Conservation (phyloP, 2,113 vertebrate species). For the Ophiodon elongatus region DNA sequence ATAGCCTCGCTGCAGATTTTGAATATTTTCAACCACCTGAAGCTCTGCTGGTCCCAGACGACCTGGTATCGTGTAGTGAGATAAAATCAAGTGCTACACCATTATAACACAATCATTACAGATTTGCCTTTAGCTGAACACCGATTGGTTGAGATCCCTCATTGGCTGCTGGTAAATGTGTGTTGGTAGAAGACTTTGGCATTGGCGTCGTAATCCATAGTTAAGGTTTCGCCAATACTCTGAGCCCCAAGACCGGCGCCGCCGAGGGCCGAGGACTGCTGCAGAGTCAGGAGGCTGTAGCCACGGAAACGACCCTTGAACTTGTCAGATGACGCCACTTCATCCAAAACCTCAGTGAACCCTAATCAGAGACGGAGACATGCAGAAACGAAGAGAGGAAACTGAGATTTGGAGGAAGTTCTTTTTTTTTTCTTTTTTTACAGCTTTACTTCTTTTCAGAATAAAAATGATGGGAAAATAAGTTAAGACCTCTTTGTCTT, state of each 20-base stretch:
- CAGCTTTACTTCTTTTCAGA: neutral
- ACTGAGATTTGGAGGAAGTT: neutral
- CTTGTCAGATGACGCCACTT: constrained; percentile 63
- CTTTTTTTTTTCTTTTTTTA: neutral
- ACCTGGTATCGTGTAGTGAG: neutral
- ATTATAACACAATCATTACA: neutral
- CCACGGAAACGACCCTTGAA: constrained; percentile 75
- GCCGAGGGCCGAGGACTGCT: constrained; percentile 88
- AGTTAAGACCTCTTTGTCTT: neutral
- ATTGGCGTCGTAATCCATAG: constrained; percentile 84
- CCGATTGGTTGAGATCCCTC: constrained; percentile 25
- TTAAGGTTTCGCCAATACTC: constrained; percentile 74
- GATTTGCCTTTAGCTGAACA: neutral
- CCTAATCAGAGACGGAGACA: constrained; percentile 73
- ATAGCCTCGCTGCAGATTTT: neutral
- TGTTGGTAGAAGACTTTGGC: constrained; percentile 88
- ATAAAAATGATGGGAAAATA: neutral
- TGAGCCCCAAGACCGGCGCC: constrained; percentile 89
- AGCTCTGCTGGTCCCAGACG: no score
- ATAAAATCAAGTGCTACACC: neutral
- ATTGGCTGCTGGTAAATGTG: constrained; percentile 76
- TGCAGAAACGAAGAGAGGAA: neutral
- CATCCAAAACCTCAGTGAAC: constrained; percentile 84
- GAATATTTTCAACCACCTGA: neutral
- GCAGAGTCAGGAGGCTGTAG: constrained; percentile 89